Conservation (phyloP, 1,140 invertebrate genomes). For the Pollicipes pollicipes region DNA sequence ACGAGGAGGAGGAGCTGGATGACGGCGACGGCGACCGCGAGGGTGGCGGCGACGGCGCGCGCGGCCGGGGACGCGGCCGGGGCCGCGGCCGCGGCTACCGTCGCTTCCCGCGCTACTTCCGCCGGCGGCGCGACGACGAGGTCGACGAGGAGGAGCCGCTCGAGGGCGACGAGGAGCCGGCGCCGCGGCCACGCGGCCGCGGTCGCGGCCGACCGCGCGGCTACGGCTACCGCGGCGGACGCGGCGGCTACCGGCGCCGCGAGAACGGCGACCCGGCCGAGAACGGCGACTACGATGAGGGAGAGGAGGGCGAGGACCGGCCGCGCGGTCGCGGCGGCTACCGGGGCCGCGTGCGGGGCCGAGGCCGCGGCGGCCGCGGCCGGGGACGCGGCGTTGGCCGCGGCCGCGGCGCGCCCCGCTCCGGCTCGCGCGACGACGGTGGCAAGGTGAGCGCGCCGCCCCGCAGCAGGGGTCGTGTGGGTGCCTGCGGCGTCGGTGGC, state of each 20-base stretch:
- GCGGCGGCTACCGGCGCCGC: slow-evolving; percentile 33
- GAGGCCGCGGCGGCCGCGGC: slow-evolving; percentile 15
- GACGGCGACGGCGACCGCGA: slow-evolving; percentile 15
- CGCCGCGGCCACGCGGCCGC: slow-evolving; percentile 34
- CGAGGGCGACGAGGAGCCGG: slow-evolving; percentile 22
- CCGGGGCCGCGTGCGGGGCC: slow-evolving; percentile 31
- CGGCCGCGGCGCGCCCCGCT: slow-evolving; percentile 1
- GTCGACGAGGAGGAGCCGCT: slow-evolving; percentile 12
- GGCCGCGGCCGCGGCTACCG: slow-evolving; percentile 19
- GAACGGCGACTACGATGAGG: slow-evolving; percentile 29
- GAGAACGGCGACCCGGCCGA: slow-evolving; percentile 21
- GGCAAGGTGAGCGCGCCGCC: not conserved
- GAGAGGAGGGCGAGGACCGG: slow-evolving; percentile 27
- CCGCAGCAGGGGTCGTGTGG: not conserved
- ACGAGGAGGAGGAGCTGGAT: slow-evolving; percentile 17
- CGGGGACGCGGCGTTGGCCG: slow-evolving; percentile 16
- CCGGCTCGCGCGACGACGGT: not conserved
- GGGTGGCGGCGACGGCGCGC: slow-evolving; percentile 19
- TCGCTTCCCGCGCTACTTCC: slow-evolving; percentile 8
- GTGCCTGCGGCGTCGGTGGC: no score
- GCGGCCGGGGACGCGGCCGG: slow-evolving; percentile 22
- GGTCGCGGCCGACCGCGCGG: slow-evolving; percentile 13
- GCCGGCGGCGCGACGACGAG: slow-evolving; percentile 15
- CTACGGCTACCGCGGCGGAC: slow-evolving; percentile 3
- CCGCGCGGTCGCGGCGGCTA: slow-evolving; percentile 35